A percentile compares a stretch with the other conserved stretches of the same genome.
Conservation (phyloP, 2,113 vertebrate species). For the Hassar affinis region DNA sequence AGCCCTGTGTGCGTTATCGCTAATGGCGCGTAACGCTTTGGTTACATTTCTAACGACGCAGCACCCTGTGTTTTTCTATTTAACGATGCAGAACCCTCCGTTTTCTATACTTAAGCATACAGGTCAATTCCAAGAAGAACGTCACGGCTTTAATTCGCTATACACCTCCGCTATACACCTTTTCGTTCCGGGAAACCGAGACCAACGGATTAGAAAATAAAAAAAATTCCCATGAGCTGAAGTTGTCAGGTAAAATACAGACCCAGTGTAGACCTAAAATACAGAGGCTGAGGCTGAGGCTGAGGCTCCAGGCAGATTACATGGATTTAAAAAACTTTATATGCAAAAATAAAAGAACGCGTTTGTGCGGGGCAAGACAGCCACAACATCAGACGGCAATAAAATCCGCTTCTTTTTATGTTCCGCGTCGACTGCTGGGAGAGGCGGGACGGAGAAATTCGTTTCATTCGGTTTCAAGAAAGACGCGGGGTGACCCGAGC, state of each 20-base stretch:
- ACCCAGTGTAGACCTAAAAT: not conserved
- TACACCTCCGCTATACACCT: not conserved
- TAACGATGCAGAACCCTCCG: not conserved
- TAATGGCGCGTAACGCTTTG: not conserved
- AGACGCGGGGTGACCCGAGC: not conserved
- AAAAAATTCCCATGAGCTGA: not conserved
- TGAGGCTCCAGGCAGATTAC: not conserved
- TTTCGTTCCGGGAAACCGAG: not conserved
- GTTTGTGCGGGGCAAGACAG: not conserved
- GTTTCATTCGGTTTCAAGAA: not conserved
- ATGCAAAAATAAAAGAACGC: not conserved
- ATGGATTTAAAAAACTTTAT: not conserved
- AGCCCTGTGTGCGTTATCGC: not conserved
- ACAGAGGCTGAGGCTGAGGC: too few species aligned
- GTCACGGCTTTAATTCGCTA: not conserved
- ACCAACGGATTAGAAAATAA: not conserved
- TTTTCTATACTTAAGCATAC: slow-evolving; percentile 5
- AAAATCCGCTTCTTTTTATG: not conserved
- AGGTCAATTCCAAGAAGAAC: not conserved
- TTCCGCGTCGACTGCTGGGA: not conserved
- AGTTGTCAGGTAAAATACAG: not conserved
- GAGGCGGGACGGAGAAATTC: not conserved
- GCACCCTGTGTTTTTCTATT: not conserved
- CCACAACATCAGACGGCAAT: not conserved
- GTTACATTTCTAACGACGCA: not conserved